A percentile compares a stretch with the other conserved stretches of the same genome.
phyloP scores from a whole-genome alignment of 2,888 invertebrate genomes.

The Drosophila kanekoi region DNA sequence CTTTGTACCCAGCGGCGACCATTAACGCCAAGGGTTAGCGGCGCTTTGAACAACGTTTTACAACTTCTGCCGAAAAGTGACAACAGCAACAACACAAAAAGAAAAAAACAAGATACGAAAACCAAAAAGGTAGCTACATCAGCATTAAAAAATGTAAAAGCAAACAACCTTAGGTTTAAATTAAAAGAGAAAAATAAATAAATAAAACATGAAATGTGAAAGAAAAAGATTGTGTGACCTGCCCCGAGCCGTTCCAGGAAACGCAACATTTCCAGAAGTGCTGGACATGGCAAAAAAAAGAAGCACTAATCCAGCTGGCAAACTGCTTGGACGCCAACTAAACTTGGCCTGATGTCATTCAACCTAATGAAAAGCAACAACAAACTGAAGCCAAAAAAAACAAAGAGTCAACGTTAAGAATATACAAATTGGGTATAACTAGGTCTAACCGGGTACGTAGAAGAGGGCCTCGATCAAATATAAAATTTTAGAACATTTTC shows the following conservation, averaged over 20 bases:
- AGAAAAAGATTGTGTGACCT: slow-evolving; percentile 28
- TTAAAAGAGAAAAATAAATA: slow-evolving; percentile 48
- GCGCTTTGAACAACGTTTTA: slow-evolving; percentile 64
- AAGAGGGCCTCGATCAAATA: too few species aligned
- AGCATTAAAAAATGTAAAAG: slow-evolving; percentile 52
- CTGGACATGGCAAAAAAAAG: slow-evolving; percentile 53
- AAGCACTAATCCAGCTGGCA: slow-evolving; percentile 21
- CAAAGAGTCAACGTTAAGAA: neutral
- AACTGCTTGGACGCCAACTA: slow-evolving; percentile 18
- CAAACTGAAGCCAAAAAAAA: neutral
- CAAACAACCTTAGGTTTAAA: slow-evolving; percentile 39
- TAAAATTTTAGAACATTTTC: too few species aligned
- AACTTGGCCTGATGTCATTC: slow-evolving; percentile 22
- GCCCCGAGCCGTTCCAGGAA: slow-evolving; percentile 64
- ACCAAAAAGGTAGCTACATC: slow-evolving; percentile 73
- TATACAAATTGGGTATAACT: too few species aligned
- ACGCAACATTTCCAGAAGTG: slow-evolving; percentile 68
- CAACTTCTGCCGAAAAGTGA: slow-evolving; percentile 61
- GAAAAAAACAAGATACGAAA: slow-evolving; percentile 14
- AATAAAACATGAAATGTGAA: slow-evolving; percentile 60
- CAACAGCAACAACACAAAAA: slow-evolving; percentile 31
- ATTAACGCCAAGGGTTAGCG: slow-evolving; percentile 64
- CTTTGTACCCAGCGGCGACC: slow-evolving; percentile 50
- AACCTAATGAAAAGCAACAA: slow-evolving; percentile 14
- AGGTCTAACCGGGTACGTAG: too few species aligned